Evolutionary conservation across 2,797 vertebrate species (phyloP).

Genomic region (Champsocephalus esox): DNA sequence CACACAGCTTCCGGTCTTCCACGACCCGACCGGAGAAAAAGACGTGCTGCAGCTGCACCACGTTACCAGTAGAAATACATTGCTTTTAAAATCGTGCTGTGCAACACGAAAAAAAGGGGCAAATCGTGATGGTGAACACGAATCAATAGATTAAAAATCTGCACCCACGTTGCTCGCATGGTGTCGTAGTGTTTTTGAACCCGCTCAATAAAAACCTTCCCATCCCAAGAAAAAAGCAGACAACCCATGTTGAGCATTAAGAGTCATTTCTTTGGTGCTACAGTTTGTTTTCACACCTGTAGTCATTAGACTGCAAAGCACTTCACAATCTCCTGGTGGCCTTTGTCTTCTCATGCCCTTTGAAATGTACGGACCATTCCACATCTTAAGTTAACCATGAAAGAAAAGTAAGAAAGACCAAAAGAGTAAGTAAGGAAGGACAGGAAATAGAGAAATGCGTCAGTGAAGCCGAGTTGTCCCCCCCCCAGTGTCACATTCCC

Average conservation of each 20-base stretch:
- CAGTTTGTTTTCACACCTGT: not conserved
- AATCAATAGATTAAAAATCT: too few species aligned
- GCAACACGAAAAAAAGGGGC: too few species aligned
- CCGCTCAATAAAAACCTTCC: not conserved
- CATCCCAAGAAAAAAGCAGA: not conserved
- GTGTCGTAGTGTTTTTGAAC: not conserved
- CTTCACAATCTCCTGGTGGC: not conserved
- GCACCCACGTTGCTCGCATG: not conserved
- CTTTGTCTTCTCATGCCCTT: not conserved
- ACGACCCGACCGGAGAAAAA: too few species aligned
- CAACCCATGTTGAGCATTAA: too few species aligned
- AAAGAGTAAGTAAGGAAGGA: not conserved
- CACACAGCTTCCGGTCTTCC: too few species aligned
- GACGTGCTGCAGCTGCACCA: too few species aligned
- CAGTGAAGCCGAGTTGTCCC: slow-evolving; percentile 22
- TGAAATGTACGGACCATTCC: not conserved
- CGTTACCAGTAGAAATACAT: too few species aligned
- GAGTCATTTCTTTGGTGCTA: not conserved
- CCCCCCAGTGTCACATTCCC: slow-evolving; percentile 64
- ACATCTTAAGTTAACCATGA: not conserved
- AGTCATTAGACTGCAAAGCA: not conserved
- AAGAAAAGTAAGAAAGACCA: not conserved
- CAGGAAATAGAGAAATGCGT: not conserved
- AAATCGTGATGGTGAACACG: too few species aligned
- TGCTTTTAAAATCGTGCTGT: too few species aligned